Percentiles rank a stretch among this genome's conserved stretches.
phyloP scores from a whole-genome alignment of 2,888 invertebrate genomes.

The Mamestra brassicae region DNA sequence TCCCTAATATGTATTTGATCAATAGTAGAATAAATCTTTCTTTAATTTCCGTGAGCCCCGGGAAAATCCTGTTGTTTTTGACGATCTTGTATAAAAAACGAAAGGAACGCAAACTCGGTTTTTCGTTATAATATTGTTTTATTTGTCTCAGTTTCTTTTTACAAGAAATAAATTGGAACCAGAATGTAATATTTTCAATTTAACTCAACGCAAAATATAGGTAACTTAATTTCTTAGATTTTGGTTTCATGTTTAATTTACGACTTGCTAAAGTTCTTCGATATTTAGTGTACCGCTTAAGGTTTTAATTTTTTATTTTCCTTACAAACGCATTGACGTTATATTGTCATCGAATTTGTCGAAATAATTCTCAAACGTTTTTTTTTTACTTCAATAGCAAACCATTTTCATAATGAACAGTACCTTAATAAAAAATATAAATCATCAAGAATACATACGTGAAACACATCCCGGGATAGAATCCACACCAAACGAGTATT shows the following conservation, averaged over 20 bases:
- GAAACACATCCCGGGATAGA: slow-evolving; percentile 62
- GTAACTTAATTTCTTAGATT: background rate
- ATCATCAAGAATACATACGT: slow-evolving; percentile 66
- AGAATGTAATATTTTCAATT: background rate
- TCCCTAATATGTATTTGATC: background rate
- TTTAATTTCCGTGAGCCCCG: too few relatives aligned
- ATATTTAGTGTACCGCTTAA: background rate
- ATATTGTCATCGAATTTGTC: too few relatives aligned
- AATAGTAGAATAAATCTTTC: background rate
- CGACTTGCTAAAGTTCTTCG: background rate
- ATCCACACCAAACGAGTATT: slow-evolving; percentile 63
- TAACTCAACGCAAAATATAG: background rate
- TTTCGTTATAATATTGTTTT: slow-evolving; percentile 1
- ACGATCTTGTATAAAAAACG: background rate
- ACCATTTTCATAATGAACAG: background rate
- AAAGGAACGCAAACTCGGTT: background rate
- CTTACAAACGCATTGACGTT: background rate
- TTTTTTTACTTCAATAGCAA: background rate
- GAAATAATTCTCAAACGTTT: background rate
- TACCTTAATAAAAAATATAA: slow-evolving; percentile 30
- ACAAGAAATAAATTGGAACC: too few relatives aligned
- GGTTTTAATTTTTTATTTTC: background rate
- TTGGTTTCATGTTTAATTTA: background rate
- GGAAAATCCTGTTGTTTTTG: background rate
- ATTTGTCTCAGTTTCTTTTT: background rate